Base-by-base conservation (phyloP, 2,797 vertebrate genomes). In the Poeciliopsis infans region DNA sequence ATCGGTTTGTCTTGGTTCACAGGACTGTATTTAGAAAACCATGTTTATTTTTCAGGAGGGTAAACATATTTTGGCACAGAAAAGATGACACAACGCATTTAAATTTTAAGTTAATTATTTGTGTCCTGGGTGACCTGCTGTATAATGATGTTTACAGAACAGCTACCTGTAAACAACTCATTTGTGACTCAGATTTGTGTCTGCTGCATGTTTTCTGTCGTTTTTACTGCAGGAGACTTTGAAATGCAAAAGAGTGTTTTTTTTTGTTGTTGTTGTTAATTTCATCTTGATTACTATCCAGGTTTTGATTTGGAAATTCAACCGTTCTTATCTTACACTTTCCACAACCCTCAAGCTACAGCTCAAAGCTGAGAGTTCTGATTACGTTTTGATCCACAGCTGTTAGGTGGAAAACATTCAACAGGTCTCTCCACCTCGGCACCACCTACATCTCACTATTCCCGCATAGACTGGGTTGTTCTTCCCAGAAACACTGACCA, bases 401-500 rank as follows among this genome's bases (percentile, higher is more conserved):
- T 92, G 84, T 85, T 89, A 84, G 89, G 86, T 88, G 90, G 91
- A 93, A 93, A 92, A 89, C 89, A 90, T 87, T 89, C 82, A 81
- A 84, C 86, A 82, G 76, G 85, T 74, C 80, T 84, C 85, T 85
- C 85, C 80, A 81, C 41, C 84, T 83, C 81, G 84, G 77, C 82
- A 64, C 76, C 25, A 1, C 76, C n/a, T 7, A 55, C 2, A 16
- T 82, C 77, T 68, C 74, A 28, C 76, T 88, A 86, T 92, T 88
- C 86, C 64, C 83, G 74, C 47, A 78, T 82, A 78, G 74, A 77
- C 18, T 76, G 82, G 86, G 88, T 73, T 83, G 90, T 84, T 88
- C 79, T 94, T 95, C 93, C 90, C 87, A 92, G 93, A 95, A 95
- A 91, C 85, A 85, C 87, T 92, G 90, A 92, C 91, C 91, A 87